Base-by-base conservation (phyloP, 1,140 invertebrate species). In the Pseudoatta argentina region DNA sequence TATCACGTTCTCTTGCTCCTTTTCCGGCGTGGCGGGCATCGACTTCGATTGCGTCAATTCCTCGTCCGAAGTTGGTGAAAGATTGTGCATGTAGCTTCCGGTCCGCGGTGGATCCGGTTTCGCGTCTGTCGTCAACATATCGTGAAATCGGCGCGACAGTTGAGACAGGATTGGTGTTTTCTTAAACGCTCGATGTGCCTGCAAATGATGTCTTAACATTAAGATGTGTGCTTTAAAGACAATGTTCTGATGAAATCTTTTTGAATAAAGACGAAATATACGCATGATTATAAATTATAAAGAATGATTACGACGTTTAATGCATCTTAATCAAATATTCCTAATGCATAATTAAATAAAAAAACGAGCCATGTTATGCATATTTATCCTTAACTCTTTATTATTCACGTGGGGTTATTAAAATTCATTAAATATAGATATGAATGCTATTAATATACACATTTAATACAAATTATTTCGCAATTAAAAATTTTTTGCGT, bases 81-180 rank as follows among this genome's bases (percentile, higher is more conserved):
- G 51, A 86, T 88, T 86, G 34, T 89, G 77, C 6, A 86, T 85
- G 30, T 88, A 78, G 18, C 77, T 85, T 1, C 67, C 30, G 18
- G 77, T 72, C 3, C 91, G 73, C 3, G 91, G 91, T 21, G 91
- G 91, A 81, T 92, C 88, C 1, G 91, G 87, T 83, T 78, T 92
- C 7, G 90, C 89, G 34, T 92, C 91, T 1, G 91, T 91, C 24
- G 91, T 92, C 59, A 92, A 77, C 89, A 91, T 81, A 2, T 67
- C 44, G 21, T 91, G 86, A 76, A 93, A 85, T 16, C 92, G 88
- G 16, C 91, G 91, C 18, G 88, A 88, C n/a, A 93, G 48, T 10
- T 88, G 67, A 4, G 90, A 81, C 44, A 93, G 48, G 18, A 92
- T 91, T 8, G 92, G 87, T 92, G 93, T 93, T 92, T 88, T 92